phyloP scores from a whole-genome alignment of 2,888 invertebrate species.

The Drosophila leonis region DNA sequence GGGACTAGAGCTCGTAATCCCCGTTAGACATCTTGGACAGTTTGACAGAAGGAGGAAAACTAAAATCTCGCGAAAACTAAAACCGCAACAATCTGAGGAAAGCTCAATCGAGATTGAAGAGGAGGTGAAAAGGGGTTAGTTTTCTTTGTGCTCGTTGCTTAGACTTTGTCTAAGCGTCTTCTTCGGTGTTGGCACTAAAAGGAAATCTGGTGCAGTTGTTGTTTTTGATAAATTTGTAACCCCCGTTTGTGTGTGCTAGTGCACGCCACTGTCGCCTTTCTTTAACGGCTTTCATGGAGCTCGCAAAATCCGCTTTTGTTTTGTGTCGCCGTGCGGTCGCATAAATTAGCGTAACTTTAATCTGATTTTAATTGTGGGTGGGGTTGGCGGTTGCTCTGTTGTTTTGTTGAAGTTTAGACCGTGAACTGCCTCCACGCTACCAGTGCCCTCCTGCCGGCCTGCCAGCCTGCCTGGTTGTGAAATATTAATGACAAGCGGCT shows the following conservation, averaged over 20 bases:
- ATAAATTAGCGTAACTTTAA: conserved; percentile 83
- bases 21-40: conserved; percentile 47
- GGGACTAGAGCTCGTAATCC: conserved; percentile 44
- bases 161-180: conserved; percentile 11
- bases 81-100: conserved; percentile 39
- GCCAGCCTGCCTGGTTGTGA: conserved; percentile 51
- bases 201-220: background rate
- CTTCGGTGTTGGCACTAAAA: background rate
- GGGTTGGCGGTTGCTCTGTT: conserved; percentile 21
- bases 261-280: conserved; percentile 10
- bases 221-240: conserved; percentile 3
- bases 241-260: conserved; percentile 1
- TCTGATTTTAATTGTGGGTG: conserved; percentile 80
- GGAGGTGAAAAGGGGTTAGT: background rate
- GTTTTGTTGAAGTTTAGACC: conserved; percentile 59
- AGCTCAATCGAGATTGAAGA: conserved; percentile 14
- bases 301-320: conserved; percentile 67
- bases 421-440: conserved; percentile 21
- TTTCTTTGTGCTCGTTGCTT: conserved; percentile 6
- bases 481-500: conserved; percentile 72
- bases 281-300: conserved; percentile 41
- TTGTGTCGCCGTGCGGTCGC: conserved; percentile 81
- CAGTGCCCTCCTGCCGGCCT: background rate
- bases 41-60: conserved; percentile 10
- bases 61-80: conserved; percentile 42